Evolutionary conservation across 2,113 vertebrate species (phyloP).

Genomic region (Sialia sialis): DNA sequence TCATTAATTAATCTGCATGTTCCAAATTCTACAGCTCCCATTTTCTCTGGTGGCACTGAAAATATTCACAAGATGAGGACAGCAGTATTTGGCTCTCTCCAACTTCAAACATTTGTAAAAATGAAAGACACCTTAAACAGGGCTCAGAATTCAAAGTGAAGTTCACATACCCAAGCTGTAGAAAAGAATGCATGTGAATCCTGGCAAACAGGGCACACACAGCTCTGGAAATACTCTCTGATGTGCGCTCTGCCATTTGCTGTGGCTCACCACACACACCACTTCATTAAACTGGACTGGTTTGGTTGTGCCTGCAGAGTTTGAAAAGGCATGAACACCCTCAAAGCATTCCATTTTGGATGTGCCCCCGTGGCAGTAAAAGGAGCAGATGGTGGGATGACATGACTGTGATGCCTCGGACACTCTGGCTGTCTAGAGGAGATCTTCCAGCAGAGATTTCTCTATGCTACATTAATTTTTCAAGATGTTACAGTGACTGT

Average conservation of each 20-base stretch:
- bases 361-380: background rate
- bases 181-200: background rate
- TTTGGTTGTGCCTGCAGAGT: background rate
- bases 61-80: background rate
- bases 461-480: constrained; percentile 11
- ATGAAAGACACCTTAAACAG: background rate
- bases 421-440: background rate
- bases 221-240: accelerated
- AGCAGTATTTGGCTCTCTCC: background rate
- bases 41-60: background rate
- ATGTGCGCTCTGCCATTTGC: background rate
- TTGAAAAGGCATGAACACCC: background rate
- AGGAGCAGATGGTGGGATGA: background rate
- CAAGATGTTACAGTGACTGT: constrained; percentile 17
- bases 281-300: constrained; percentile 14
- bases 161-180: background rate
- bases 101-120: constrained; percentile 1
- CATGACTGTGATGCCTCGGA: background rate
- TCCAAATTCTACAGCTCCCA: background rate
- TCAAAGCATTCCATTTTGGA: background rate
- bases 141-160: constrained; percentile 8
- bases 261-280: background rate
- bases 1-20: background rate
- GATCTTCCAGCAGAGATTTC: constrained; percentile 28
- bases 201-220: background rate